These are phyloP conservation scores for Pomacea maculata DNA, from an alignment of 1,140 invertebrate genomes.

Conservation along the genomic window DNA sequence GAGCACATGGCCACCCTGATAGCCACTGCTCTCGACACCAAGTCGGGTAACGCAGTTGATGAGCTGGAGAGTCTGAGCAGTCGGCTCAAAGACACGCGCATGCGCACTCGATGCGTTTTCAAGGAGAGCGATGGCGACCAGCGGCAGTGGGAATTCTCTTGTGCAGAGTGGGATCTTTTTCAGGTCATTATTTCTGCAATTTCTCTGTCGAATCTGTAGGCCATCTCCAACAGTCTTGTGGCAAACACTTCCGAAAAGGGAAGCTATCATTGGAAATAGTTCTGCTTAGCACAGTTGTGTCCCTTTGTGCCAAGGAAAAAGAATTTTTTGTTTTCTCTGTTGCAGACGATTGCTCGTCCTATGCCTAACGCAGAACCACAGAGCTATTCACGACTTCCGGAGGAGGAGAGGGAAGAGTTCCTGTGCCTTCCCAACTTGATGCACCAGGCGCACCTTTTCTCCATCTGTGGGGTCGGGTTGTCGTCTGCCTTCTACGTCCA, in stretches of 20 bases:
- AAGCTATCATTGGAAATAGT: too few relatives aligned
- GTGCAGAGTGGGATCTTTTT: slow-evolving; percentile 34
- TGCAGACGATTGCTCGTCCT: not conserved
- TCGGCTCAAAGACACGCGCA: slow-evolving; percentile 28
- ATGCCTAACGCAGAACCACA: slow-evolving; percentile 20
- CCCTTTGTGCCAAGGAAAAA: too few relatives aligned
- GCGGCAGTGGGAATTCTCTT: slow-evolving; percentile 15
- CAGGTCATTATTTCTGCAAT: slow-evolving; percentile 18
- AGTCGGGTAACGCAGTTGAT: slow-evolving; percentile 5
- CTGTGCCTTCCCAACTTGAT: slow-evolving; percentile 46
- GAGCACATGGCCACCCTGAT: slow-evolving; percentile 34
- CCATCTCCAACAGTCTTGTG: too few relatives aligned
- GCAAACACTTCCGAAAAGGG: not conserved
- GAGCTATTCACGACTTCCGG: not conserved
- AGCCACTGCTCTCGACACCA: slow-evolving; percentile 16
- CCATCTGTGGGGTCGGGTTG: slow-evolving; percentile 47
- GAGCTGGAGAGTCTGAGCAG: slow-evolving; percentile 32
- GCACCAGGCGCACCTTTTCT: slow-evolving; percentile 40
- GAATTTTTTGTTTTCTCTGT: too few relatives aligned
- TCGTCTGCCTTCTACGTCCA: slow-evolving; percentile 38
- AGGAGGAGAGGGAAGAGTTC: slow-evolving; percentile 9
- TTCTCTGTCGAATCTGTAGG: not conserved
- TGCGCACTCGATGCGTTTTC: slow-evolving; percentile 17
- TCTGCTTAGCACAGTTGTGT: too few relatives aligned
- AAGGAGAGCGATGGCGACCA: slow-evolving; percentile 1